A percentile compares a stretch with the other conserved stretches of the same genome.
Evolutionary conservation across 2,797 vertebrate genomes (phyloP).

Genomic region (Cyprinella venusta): DNA sequence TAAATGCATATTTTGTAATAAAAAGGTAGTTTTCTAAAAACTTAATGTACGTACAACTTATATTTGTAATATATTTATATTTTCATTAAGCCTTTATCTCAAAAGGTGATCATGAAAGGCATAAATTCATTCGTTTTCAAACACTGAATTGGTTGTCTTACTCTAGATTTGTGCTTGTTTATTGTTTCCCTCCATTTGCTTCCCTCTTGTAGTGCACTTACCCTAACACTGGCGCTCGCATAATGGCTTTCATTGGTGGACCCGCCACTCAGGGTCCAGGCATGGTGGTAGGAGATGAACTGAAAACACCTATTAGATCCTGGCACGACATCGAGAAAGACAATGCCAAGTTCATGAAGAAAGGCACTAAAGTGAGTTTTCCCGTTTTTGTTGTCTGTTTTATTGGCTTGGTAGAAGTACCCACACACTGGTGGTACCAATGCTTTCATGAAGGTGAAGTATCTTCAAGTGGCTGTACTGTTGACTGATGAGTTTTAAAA

Average conservation of each 20-base stretch:
- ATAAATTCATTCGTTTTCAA: not conserved
- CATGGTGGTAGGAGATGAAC: constrained; percentile 96
- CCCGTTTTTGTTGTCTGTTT: constrained; percentile 35
- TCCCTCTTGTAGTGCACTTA: constrained; percentile 86
- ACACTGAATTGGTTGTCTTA: not conserved
- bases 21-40: not conserved
- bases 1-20: not conserved
- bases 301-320: constrained; percentile 94
- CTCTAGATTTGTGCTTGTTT: not conserved
- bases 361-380: constrained; percentile 88
- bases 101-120: not conserved
- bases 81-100: not conserved
- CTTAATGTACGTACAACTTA: not conserved
- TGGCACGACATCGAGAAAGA: constrained; percentile 99
- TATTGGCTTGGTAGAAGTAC: not conserved
- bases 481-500: not conserved
- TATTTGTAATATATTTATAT: not conserved
- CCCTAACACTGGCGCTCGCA: constrained; percentile 92
- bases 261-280: constrained; percentile 95
- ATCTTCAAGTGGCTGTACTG: not conserved
- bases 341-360: constrained; percentile 97
- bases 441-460: constrained; percentile 2
- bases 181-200: not conserved
- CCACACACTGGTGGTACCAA: not conserved
- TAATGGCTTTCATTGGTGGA: constrained; percentile 96